These are phyloP conservation scores for Anodontia alba DNA, from an alignment of 2,888 invertebrate genomes.

Conservation along the genomic window DNA sequence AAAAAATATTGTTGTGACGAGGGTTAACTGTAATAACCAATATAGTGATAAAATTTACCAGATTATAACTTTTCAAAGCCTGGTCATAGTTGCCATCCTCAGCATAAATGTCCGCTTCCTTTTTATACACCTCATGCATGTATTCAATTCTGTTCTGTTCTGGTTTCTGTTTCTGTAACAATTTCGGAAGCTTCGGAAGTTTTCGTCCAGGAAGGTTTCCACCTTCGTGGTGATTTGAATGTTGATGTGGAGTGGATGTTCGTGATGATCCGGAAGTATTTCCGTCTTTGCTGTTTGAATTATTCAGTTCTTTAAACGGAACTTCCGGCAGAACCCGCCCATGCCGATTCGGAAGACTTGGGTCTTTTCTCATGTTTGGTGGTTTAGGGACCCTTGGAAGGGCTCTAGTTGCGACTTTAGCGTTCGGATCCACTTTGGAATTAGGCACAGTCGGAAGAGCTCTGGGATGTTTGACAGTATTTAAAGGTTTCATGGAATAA, in stretches of 20 bases:
- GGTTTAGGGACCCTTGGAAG: slow-evolving; percentile 61
- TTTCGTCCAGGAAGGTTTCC: slow-evolving; percentile 17
- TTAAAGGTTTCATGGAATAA: slow-evolving; percentile 59
- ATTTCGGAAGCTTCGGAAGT: slow-evolving; percentile 55
- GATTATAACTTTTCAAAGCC: slow-evolving; percentile 63
- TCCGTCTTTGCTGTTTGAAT: slow-evolving; percentile 33
- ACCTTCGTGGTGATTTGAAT: slow-evolving; percentile 11
- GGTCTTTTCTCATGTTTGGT: slow-evolving; percentile 46
- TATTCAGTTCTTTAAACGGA: slow-evolving; percentile 43
- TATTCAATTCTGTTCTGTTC: slow-evolving; percentile 61
- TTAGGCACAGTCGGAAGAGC: slow-evolving; percentile 57
- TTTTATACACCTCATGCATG: slow-evolving; percentile 59
- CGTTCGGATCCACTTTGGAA: slow-evolving; percentile 49
- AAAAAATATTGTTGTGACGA: no score
- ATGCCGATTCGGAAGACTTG: slow-evolving; percentile 24
- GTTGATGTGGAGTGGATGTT: slow-evolving; percentile 45
- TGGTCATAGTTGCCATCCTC: slow-evolving; percentile 64
- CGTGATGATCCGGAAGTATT: slow-evolving; percentile 54
- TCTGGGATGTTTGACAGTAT: slow-evolving; percentile 51
- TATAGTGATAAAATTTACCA: no score
- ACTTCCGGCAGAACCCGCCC: slow-evolving; percentile 50
- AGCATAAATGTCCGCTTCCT: slow-evolving; percentile 57
- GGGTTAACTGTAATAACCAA: no score
- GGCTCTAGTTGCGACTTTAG: slow-evolving; percentile 49
- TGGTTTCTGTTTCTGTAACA: slow-evolving; percentile 50